Evolutionary conservation across 2,888 invertebrate genomes (phyloP).

Genomic region (Brachyopa scutellaris): DNA sequence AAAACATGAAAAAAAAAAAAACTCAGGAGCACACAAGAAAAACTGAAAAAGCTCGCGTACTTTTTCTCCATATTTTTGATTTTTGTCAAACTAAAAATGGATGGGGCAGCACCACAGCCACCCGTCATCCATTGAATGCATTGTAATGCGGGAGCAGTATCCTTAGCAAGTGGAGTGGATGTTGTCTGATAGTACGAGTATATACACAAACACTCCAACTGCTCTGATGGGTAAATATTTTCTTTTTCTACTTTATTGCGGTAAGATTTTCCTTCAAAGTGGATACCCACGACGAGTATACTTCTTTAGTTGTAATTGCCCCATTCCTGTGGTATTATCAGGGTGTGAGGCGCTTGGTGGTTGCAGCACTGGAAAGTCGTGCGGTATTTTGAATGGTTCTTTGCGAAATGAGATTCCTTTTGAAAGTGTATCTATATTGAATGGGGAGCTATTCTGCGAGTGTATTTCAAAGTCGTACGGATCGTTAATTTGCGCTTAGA

Average conservation of each 20-base stretch:
- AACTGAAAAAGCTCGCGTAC: conserved; percentile 42
- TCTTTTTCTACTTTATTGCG: conserved; percentile 71
- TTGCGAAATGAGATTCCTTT: conserved; percentile 46
- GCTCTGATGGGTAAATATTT: conserved; percentile 68
- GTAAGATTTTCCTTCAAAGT: conserved; percentile 61
- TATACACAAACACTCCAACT: conserved; percentile 64
- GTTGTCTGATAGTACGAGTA: conserved; percentile 70
- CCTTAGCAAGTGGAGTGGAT: conserved; percentile 52
- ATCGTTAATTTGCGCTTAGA: conserved; percentile 23
- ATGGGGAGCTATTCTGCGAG: background rate
- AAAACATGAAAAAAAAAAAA: too few species aligned
- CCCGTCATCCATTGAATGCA: conserved; percentile 47
- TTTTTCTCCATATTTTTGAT: conserved; percentile 26
- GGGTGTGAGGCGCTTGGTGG: background rate
- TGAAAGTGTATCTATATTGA: background rate
- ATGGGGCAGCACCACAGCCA: background rate
- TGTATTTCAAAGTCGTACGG: conserved; percentile 1
- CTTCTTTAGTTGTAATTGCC: conserved; percentile 65
- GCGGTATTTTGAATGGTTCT: conserved; percentile 40
- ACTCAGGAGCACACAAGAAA: conserved; percentile 3
- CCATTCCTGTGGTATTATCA: conserved; percentile 22
- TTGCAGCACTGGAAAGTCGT: conserved; percentile 10
- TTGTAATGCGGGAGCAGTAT: conserved; percentile 56
- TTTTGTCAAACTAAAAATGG: conserved; percentile 16
- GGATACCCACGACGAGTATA: too few species aligned